Base-by-base conservation (phyloP, 2,797 vertebrate species). In the Lepus townsendii region DNA sequence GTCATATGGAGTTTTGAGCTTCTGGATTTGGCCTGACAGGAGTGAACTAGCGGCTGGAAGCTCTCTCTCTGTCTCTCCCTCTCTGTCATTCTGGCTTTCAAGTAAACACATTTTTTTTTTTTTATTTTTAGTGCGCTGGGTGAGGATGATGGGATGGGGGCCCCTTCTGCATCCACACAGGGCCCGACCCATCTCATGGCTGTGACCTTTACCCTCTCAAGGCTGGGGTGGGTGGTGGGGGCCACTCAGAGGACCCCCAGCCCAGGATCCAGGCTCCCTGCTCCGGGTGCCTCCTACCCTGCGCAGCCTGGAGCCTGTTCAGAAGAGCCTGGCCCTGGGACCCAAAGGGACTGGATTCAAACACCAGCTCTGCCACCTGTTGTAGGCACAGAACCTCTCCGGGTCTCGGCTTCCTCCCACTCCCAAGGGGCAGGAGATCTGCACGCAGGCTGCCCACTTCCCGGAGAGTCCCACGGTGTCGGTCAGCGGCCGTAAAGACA, bases 401-500 rank as follows among this genome's bases (percentile, higher is more conserved):
- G 38, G 71, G 35, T 5, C 65, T 93, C n/a, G 1, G 27, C 84
- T 93, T 76, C 9, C 13, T 79, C 60, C 7, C 38, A 62, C 91
- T 47, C n/a, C 72, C 80, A 32, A 76, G 2, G 22, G 47, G 20
- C 3, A 17, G 65, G 52, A 27, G 26, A 30, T 52, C n/a, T 50
- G 60, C 63, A 5, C 22, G 54, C 26, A 14, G 79, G 83, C n/a
- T 73, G 5, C 24, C 60, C 3, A 5, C 47, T 16, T 90, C 52
- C 14, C 26, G n/a, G 77, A 12, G 11, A 71, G 32, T 20, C 30
- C 5, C 4, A 7, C 2, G 1, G 32, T 20, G 27, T 75, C 3
- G 0, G 22, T 12, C 0, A 0, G 57, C 1, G 26, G 65, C 71
- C 20, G 0, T 20, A 20, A 7, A 27, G 35, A 26, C 42, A 62